A percentile compares a stretch with the other conserved stretches of the same genome.
These are phyloP conservation scores for Centrocercus urophasianus DNA, from an alignment of 2,113 vertebrate genomes.

Conservation along the genomic window DNA sequence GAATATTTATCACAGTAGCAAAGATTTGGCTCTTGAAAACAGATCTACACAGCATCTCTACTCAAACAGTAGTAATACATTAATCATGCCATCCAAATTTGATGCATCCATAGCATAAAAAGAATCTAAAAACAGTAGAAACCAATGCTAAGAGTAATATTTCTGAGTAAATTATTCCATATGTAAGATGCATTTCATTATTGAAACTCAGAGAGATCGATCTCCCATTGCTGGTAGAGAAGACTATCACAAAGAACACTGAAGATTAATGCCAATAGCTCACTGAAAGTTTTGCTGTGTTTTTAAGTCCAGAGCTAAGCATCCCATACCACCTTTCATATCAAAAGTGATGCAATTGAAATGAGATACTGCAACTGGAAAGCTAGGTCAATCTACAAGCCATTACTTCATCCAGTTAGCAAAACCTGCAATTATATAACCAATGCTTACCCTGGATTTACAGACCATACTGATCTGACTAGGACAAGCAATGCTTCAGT, in stretches of 20 bases:
- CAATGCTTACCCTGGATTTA: not conserved
- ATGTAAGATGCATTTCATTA: not conserved
- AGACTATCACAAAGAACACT: not conserved
- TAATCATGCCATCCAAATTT: not conserved
- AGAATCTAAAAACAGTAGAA: not conserved
- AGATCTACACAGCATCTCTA: not conserved
- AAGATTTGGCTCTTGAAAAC: not conserved
- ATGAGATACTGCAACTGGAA: not conserved
- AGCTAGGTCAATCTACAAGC: accelerated
- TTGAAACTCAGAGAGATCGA: not conserved
- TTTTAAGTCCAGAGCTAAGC: not conserved
- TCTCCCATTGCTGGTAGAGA: not conserved
- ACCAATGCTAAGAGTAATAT: not conserved
- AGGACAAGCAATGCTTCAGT: not conserved
- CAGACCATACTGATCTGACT: not conserved
- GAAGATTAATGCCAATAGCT: not conserved
- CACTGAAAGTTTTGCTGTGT: not conserved
- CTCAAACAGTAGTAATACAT: not conserved
- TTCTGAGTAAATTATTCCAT: not conserved
- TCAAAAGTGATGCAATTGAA: not conserved
- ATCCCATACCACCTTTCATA: not conserved
- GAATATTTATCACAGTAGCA: not conserved
- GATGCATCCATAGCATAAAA: not conserved
- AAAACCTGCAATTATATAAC: not conserved
- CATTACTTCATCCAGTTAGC: not conserved